Conservation (phyloP, 1,140 invertebrate species). For the Brachionus asplanchnoidis region DNA sequence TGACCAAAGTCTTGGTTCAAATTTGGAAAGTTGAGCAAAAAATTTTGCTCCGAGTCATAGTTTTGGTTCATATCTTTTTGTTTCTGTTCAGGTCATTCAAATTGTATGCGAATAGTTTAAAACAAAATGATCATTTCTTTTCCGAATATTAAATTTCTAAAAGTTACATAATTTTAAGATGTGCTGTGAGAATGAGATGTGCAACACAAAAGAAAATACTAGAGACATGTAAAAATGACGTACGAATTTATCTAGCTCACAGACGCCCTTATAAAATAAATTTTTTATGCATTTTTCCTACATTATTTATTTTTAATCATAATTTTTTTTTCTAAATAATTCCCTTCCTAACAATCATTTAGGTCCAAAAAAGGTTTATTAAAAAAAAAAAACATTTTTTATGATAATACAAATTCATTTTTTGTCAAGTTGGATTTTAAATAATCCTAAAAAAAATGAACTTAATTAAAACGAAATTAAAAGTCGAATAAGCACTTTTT, state of each 20-base stretch:
- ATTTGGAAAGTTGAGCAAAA: not conserved
- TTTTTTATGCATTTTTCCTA: not conserved
- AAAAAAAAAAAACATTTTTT: not conserved
- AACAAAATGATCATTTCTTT: not conserved
- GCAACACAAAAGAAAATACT: not conserved
- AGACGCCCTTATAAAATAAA: not conserved
- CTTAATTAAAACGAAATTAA: too few relatives aligned
- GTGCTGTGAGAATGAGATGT: not conserved
- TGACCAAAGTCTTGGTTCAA: not conserved
- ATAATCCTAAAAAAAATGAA: too few relatives aligned
- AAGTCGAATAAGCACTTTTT: too few relatives aligned
- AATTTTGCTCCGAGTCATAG: not conserved
- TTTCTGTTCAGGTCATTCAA: not conserved
- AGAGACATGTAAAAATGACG: not conserved
- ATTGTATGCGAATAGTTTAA: not conserved
- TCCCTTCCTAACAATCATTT: not conserved
- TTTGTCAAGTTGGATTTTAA: not conserved
- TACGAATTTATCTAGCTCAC: not conserved
- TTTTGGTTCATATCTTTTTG: not conserved
- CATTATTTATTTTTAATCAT: not conserved
- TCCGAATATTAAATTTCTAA: not conserved
- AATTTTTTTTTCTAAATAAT: not conserved
- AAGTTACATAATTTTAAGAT: not conserved
- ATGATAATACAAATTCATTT: not conserved
- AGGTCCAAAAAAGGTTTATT: not conserved